Evolutionary conservation across 2,113 vertebrate species (phyloP), one percentile per base, ranked within the genome.

Genomic region (Chaenocephalus aceratus): DNA sequence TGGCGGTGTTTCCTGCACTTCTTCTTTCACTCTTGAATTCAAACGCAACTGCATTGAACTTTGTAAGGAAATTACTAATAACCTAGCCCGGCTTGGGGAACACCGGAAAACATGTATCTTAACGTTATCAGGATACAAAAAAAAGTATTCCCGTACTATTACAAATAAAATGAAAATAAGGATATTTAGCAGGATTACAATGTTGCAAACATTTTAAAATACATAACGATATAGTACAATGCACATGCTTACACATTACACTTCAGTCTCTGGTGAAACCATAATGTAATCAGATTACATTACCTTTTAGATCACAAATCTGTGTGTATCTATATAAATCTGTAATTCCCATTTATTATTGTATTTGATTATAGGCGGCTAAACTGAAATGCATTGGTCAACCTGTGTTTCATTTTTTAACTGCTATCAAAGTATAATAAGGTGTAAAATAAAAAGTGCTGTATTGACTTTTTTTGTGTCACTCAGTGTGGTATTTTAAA

Each of bases 401-500:
- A 53, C 3, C 3, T 21, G 1, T 44, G 11, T 63, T 67, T 18
- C 6, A 10, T 23, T 18, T 18, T 45, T 56, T 21, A 23, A 51
- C 72, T 44, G 54, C 11, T 15, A 6, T 21, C 46, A 30, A 52
- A 64, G 66, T 56, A 46, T 10, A 21, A 70, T 53, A 10, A 49
- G 57, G 63, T 66, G 48, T 14, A 15, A 59, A 41, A 41, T 41
- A 41, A 6, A 41, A 62, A 68, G 8, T 53, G 63, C 26, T 62
- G 26, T 51, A 65, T 59, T 44, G 54, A 48, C n/a, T 54, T 75
- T 26, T 69, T 68, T n/a, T 4, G 2, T 59, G 56, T 73, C 53
- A 3, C 64, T 41, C 13, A 30, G 7, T 54, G 56, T 68, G 56
- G 51, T 48, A 58, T 74, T 77, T 56, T 60, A 64, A 69, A 68